Conservation (phyloP, 2,797 vertebrate genomes). For the Discoglossus pictus region DNA sequence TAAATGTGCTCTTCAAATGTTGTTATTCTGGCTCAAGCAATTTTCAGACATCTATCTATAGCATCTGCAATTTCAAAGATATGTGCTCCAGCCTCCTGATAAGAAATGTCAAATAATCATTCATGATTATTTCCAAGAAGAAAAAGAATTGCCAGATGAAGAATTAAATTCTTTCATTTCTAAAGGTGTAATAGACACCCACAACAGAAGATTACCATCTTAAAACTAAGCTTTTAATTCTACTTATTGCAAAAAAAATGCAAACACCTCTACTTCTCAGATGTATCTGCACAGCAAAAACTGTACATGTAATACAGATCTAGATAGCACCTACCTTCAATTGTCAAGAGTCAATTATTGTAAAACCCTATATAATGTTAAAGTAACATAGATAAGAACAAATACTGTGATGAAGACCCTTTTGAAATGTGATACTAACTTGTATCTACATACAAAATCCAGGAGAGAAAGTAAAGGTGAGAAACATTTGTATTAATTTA, state of each 20-base stretch:
- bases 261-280: background rate
- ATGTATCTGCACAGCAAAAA: background rate
- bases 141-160: conserved; percentile 55
- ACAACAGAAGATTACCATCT: conserved; percentile 57
- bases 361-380: too few relatives aligned
- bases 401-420: too few relatives aligned
- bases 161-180: conserved; percentile 55
- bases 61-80: conserved; percentile 60
- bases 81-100: conserved; percentile 62
- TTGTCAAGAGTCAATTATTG: too few relatives aligned
- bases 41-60: conserved; percentile 32
- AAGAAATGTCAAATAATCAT: conserved; percentile 68
- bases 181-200: conserved; percentile 61
- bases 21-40: conserved; percentile 9
- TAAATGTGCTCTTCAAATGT: conserved; percentile 21
- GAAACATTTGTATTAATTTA: too few relatives aligned
- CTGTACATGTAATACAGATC: too few relatives aligned
- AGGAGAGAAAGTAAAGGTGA: too few relatives aligned
- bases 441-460: too few relatives aligned
- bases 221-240: conserved; percentile 15
- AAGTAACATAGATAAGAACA: too few relatives aligned
- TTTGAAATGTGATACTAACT: too few relatives aligned
- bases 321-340: too few relatives aligned
- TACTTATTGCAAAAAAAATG: background rate
- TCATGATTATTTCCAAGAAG: conserved; percentile 58